Evolutionary conservation across 2,888 invertebrate genomes (phyloP).

Genomic region (Pammene fasciana): DNA sequence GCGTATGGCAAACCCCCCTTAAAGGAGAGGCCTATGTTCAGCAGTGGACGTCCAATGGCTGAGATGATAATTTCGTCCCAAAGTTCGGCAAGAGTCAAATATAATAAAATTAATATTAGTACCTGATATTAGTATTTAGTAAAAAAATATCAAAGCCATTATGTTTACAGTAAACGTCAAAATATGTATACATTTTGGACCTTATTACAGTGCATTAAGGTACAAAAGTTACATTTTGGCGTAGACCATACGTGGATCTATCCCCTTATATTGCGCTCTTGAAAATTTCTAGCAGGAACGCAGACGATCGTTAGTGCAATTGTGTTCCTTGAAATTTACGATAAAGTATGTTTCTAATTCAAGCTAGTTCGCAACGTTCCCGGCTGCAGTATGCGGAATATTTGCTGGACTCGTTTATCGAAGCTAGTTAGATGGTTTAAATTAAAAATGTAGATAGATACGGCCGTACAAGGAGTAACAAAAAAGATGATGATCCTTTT

Average conservation of each 20-base stretch:
- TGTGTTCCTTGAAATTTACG: conserved; percentile 64
- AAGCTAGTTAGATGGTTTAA: conserved; percentile 32
- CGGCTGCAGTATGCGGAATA: conserved; percentile 59
- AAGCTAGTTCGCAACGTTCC: conserved; percentile 59
- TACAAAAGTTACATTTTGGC: no score
- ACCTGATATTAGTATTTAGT: background rate
- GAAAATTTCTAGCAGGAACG: conserved; percentile 40
- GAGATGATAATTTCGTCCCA: no score
- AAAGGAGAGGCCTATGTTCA: no score
- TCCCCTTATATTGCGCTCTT: conserved; percentile 27
- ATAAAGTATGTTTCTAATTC: conserved; percentile 70
- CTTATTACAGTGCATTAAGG: no score
- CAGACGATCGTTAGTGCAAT: conserved; percentile 50
- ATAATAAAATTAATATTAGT: background rate
- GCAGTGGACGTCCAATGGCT: no score
- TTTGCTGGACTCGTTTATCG: conserved; percentile 59
- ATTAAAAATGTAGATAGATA: background rate
- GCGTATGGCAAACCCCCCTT: no score
- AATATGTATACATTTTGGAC: no score
- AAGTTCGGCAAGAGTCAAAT: background rate
- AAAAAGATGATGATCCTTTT: no score
- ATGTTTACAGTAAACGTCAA: no score
- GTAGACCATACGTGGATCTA: background rate
- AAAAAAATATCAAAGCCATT: no score
- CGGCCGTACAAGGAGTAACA: no score